Base-by-base conservation (phyloP, 2,113 vertebrate species). In the Gavialis gangeticus region DNA sequence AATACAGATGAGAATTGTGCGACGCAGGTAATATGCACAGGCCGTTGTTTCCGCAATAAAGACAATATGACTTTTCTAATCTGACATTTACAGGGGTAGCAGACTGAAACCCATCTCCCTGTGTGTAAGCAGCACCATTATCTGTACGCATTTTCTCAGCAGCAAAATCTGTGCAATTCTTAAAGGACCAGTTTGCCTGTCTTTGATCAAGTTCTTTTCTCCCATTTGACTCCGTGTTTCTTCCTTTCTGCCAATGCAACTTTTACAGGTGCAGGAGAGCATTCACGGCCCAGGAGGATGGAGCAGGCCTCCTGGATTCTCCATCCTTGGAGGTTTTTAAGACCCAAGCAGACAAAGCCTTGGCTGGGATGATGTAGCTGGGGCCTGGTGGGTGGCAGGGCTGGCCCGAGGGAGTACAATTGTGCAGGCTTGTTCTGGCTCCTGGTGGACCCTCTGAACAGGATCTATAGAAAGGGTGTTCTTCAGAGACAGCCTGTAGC, bases 321-420 rank as follows among this genome's bases (percentile, higher is more conserved):
- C 37, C 37, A 37, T 37, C 37, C 37, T 37, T 6, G 37, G 37
- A 37, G 37, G 37, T 37, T 37, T 37, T 37, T 37, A 37, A 37
- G 37, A 37, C 37, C 37, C 37, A 37, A 7, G 37, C 8, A 37
- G 37, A 37, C 37, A 37, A 37, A 37, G 37, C 37, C 37, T 37
- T 37, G 37, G 37, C 37, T 37, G 37, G 37, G 37, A 37, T 37
- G 37, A 37, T 37, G 37, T 37, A 37, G 37, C 8, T 6, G 37
- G 37, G 37, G 37, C 69, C 60, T 5, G 15, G n/a, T 5, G 67
- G 25, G 13, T 21, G 27, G 10, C 14, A 0, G 1, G 5, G 1
- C 28, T 82, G 22, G 46, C 73, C 14, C 3, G 24, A 78, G 7
- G 4, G 60, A 16, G 11, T 62, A n/a, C 67, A 15, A n/a, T 21